Conservation (phyloP, 2,797 vertebrate species). For the Epinephelus awoara region DNA sequence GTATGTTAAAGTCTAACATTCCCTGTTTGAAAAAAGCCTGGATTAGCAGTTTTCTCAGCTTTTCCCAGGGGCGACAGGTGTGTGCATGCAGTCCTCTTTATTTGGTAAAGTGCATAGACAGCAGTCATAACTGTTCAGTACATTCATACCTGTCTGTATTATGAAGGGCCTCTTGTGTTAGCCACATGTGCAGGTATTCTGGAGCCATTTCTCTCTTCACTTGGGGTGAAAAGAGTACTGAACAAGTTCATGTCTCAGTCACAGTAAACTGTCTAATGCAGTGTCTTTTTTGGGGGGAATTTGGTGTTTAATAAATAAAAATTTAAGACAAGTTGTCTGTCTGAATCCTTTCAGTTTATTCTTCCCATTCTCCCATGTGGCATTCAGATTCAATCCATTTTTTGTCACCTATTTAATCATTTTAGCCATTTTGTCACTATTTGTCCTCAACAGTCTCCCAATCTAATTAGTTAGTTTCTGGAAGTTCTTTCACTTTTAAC, state of each 20-base stretch:
- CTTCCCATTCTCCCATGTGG: not conserved
- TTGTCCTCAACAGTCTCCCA: too few relatives aligned
- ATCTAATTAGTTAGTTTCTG: too few relatives aligned
- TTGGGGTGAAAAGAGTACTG: slow-evolving; percentile 6
- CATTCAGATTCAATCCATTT: not conserved
- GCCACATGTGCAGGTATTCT: not conserved
- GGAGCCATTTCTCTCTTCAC: slow-evolving; percentile 8
- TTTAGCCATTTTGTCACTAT: not conserved
- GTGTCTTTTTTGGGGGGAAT: slow-evolving; percentile 20
- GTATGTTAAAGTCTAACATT: not conserved
- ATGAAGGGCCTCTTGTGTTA: not conserved
- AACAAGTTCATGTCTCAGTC: slow-evolving; percentile 24
- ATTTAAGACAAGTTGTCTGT: slow-evolving; percentile 14
- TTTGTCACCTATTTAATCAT: not conserved
- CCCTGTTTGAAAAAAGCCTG: not conserved
- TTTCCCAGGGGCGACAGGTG: not conserved
- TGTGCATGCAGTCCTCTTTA: not conserved
- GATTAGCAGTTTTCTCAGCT: slow-evolving; percentile 2
- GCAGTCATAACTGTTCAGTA: not conserved
- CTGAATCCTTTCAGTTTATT: not conserved
- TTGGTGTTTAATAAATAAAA: slow-evolving; percentile 75
- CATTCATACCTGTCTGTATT: slow-evolving; percentile 3
- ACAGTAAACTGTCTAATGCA: slow-evolving; percentile 7
- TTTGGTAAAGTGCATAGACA: not conserved
- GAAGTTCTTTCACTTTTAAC: not conserved